Evolutionary conservation across 2,888 invertebrate species (phyloP), one percentile per base, ranked within the genome.

Genomic region (Protodeltote pygarga): DNA sequence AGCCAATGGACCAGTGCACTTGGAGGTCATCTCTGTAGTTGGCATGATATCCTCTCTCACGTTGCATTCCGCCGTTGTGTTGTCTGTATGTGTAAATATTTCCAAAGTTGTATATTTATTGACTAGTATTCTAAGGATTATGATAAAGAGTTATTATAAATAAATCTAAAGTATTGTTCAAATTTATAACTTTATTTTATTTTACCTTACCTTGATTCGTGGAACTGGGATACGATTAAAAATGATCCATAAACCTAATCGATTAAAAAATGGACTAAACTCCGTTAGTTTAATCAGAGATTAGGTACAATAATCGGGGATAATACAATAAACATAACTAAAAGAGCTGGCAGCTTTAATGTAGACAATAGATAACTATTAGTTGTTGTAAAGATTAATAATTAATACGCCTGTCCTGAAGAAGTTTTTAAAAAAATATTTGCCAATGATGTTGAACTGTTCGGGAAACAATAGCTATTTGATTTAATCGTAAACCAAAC

Each of bases 71-170:
- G 76, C 77, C 76, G 65, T 77, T 74, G 75, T 77, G 71, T 49
- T 48, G 47, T 62, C 76, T 70, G 65, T 77, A 72, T 67, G 67
- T 88, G 87, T 89, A 89, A 81, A 88, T 87, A 87, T 65, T 77
- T 83, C 81, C 83, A 86, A 88, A 86, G 85, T 84, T 77, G 79
- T 80, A 87, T 89, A 90, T 89, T 89, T 90, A 89, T 89, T 90
- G 73, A 82, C 65, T 35, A 63, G 82, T 83, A 77, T 49, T 46
- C 69, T 82, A n/a, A 86, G 74, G 69, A 66, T 79, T 84, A 85
- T 75, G 77, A 68, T 79, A 79, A 79, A 78, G 81, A 77, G 78
- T 75, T 85, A 85, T 85, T 48, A 75, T 79, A 67, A 74, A 77
- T 73, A 80, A 75, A 87, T 83, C 77, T 77, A 79, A 81, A 79